phyloP scores from a whole-genome alignment of 2,113 vertebrate genomes.

The Myocastor coypus region DNA sequence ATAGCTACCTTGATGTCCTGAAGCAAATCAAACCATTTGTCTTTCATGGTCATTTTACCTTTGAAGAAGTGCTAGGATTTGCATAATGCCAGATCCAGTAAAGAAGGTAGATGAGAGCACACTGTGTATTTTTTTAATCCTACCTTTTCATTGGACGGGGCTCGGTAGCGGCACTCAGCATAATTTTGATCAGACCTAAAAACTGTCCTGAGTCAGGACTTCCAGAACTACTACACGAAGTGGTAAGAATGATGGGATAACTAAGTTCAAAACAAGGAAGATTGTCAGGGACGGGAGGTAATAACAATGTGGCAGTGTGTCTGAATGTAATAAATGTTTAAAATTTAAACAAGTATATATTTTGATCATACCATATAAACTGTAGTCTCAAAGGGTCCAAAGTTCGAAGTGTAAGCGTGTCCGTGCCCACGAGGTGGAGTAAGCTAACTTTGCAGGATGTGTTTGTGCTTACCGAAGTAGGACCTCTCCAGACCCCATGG shows the following conservation, averaged over 20 bases:
- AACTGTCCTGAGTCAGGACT: not conserved
- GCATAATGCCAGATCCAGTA: not conserved
- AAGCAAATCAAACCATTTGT: not conserved
- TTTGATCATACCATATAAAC: not conserved
- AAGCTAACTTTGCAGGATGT: not conserved
- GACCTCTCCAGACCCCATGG: not conserved
- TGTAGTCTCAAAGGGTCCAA: not conserved
- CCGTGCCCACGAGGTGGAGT: no score
- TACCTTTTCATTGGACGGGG: not conserved
- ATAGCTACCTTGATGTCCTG: not conserved
- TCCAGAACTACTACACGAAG: not conserved
- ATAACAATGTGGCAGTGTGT: not conserved
- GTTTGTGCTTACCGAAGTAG: not conserved
- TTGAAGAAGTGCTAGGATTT: not conserved
- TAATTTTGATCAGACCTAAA: not conserved
- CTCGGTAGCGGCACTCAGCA: not conserved
- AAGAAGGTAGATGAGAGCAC: not conserved
- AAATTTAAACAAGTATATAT: not conserved
- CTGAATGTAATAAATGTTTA: not conserved
- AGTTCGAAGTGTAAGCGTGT: not conserved
- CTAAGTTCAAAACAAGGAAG: not conserved
- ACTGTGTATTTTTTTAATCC: not conserved
- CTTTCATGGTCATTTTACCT: not conserved
- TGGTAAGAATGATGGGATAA: not conserved
- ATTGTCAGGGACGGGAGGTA: not conserved